phyloP scores from a whole-genome alignment of 2,113 vertebrate genomes.

The Excalfactoria chinensis region DNA sequence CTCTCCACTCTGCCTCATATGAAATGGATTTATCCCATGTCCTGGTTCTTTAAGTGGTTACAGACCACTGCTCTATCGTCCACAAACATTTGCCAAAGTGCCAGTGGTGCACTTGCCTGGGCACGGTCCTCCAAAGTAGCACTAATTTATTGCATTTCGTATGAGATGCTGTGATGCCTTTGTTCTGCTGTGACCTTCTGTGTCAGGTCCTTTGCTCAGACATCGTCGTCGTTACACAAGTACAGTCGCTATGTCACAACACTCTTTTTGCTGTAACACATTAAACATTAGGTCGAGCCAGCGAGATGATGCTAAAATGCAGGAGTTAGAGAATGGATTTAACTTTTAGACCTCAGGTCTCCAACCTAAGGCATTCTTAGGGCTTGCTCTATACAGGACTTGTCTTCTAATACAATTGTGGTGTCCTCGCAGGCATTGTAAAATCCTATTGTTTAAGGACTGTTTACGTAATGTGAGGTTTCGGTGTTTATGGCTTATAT shows the following conservation, averaged over 20 bases:
- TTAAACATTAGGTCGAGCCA: not conserved
- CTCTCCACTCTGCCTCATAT: not conserved
- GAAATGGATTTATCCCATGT: conserved; percentile 1
- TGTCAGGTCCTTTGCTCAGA: not conserved
- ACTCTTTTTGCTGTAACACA: not conserved
- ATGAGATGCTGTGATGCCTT: not conserved
- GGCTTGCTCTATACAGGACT: not conserved
- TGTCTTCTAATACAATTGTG: not conserved
- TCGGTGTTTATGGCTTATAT: not conserved
- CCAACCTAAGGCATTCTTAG: not conserved
- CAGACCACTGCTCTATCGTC: not conserved
- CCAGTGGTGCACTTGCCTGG: not conserved
- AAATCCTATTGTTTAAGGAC: conserved; percentile 7
- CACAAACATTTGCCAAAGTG: not conserved
- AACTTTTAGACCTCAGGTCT: not conserved
- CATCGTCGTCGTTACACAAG: not conserved
- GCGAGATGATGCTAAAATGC: not conserved
- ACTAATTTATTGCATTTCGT: not conserved
- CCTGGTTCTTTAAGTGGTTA: not conserved
- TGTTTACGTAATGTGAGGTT: not conserved
- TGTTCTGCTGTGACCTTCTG: not conserved
- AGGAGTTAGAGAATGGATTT: not conserved
- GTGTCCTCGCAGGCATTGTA: not conserved
- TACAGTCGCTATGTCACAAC: not conserved
- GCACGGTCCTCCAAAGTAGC: not conserved